Conservation (phyloP, 1,140 invertebrate genomes). For the Euborellia annulipes region DNA sequence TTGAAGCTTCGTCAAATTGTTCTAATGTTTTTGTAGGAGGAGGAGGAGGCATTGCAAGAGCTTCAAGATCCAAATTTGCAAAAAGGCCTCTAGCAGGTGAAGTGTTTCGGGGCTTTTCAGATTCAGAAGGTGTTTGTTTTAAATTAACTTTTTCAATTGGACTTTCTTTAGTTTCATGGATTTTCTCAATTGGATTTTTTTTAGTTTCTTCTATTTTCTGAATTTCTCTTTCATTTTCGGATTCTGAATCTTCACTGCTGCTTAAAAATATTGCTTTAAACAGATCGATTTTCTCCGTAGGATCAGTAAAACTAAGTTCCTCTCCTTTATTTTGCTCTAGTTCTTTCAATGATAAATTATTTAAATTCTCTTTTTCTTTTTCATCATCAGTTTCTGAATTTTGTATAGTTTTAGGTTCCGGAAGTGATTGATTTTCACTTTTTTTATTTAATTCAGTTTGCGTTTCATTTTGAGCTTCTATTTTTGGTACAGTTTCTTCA, state of each 20-base stretch:
- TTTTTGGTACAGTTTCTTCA: constrained; percentile 9
- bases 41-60: constrained; percentile 9
- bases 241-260: constrained; percentile 37
- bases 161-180: constrained; percentile 17
- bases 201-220: constrained; percentile 6
- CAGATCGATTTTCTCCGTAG: constrained; percentile 42
- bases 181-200: not conserved
- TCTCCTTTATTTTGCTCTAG: too few species aligned
- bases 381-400: constrained; percentile 22
- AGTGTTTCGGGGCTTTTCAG: constrained; percentile 39
- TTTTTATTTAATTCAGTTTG: constrained; percentile 18
- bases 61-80: constrained; percentile 49
- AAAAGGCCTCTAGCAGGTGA: constrained; percentile 58
- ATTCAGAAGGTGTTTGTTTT: constrained; percentile 18
- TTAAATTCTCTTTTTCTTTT: constrained; percentile 9
- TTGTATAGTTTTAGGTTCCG: too few species aligned
- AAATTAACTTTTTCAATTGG: constrained; percentile 24
- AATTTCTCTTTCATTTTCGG: constrained; percentile 25
- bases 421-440: constrained; percentile 5
- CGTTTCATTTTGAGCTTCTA: constrained; percentile 12
- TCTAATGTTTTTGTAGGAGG: constrained; percentile 6
- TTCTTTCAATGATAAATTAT: too few species aligned
- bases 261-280: constrained; percentile 49
- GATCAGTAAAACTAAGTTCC: constrained; percentile 16
- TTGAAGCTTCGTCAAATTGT: constrained; percentile 9